Evolutionary conservation across 2,888 invertebrate genomes (phyloP), one percentile per base, ranked within the genome.

Genomic region (Lymantria monacha): DNA sequence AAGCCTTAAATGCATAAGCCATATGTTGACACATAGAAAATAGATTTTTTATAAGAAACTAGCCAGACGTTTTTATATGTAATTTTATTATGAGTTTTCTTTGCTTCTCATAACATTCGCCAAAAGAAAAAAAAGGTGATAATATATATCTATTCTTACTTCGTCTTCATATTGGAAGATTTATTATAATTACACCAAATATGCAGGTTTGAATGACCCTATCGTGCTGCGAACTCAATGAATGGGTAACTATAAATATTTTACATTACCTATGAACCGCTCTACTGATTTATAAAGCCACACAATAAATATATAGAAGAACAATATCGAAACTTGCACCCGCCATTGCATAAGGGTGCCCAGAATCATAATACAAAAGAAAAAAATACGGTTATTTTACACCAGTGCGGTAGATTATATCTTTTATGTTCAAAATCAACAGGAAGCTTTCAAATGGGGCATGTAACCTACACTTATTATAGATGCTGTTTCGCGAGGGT

Each of bases 381-480:
- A 87, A 38, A 22, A 87, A 83, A 84, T 86, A 88, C 85, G 83
- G 84, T 87, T 89, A 89, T 90, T 91, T 90, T 89, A 89, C 89
- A 87, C 89, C 82, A 87, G 72, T 86, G 90, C 77, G 90, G 90
- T 89, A 90, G 89, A 89, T 90, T 88, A 88, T 88, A 90, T 89
- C 89, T 85, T 87, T 89, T 86, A 87, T 88, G 84, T 79, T 84
- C 75, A 89, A 90, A 89, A 88, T 89, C 90, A 89, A 91, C 90
- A 89, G 90, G 90, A 90, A 89, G 83, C 85, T 79, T 88, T 81
- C 83, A 88, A 90, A 91, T 90, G 88, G 88, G 85, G 88, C 89
- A 89, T 91, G 87, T 90, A 91, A 90, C 90, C 89, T 87, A 90
- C 85, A 90, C 89, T 91, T 90, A 87, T 83, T 85, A 85, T 84